Evolutionary conservation across 2,888 invertebrate species (phyloP), one percentile per base, ranked within the genome.

Genomic region (Xestia rhomboidea): DNA sequence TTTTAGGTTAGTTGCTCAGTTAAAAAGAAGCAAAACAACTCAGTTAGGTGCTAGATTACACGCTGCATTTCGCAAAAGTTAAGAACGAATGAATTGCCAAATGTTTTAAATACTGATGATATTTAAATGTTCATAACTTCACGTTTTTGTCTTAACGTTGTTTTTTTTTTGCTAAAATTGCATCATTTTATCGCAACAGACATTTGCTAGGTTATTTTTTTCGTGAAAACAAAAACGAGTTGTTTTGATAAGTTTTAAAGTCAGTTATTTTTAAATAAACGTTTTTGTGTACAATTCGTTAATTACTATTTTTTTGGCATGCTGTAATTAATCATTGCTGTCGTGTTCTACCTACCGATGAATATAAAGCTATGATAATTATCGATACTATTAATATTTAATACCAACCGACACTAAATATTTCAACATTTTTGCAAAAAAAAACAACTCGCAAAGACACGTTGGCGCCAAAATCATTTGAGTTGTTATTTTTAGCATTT

Each of bases 151-250:
- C 1, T 24, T 24, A 34, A 15, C 11, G 18, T 7, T 51, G 27
- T 63, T 60, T 67, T 63, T 34, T 51, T 60, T 68, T 68, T 54
- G 54, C 24, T 15, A 63, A 49, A 27, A 57, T 69, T 77, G 63
- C 57, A 57, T 64, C 0, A 64, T 41, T 75, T 57, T 34, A 24
- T 76, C 7, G 34, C n/a, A 44, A 64, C 15, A 41, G 10, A 0
- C 13, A 15, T 30, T 75, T 49, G 15, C 10, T 13, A 6, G 7
- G 46, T 73, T 18, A 2, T 41, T 41, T 41, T 54, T 62, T 51
- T 63, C 2, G 15, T 15, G 21, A 24, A 27, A 49, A 27, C 18
- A 69, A 64, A 57, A 64, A 79, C 24, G 27, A 6, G 0, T 44
- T 46, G 49, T 46, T 60, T 60, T 44, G 2, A 10, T 51, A 15